These are phyloP conservation scores for Heliconius eleuchia DNA, from an alignment of 1,140 invertebrate species.

Conservation along the genomic window DNA sequence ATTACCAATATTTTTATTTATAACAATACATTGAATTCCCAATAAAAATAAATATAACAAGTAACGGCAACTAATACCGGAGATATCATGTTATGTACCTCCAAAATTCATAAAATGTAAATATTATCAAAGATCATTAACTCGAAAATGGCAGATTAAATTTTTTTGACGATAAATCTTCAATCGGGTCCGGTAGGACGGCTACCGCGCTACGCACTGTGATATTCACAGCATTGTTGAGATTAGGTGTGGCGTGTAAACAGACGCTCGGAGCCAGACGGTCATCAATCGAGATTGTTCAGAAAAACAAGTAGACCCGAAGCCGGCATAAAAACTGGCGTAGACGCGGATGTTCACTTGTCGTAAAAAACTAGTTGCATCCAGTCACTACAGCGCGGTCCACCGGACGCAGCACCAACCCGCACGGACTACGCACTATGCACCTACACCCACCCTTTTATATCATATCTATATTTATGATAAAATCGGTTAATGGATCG, in stretches of 20 bases:
- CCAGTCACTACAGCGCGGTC: constrained; percentile 43
- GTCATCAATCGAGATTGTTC: constrained; percentile 62
- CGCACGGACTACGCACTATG: background rate
- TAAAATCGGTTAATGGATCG: too few species aligned
- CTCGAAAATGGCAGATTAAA: constrained; percentile 23
- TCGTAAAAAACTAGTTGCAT: constrained; percentile 54
- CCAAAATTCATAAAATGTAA: constrained; percentile 15
- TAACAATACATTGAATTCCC: background rate
- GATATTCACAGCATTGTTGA: constrained; percentile 48
- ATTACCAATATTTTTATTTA: too few species aligned
- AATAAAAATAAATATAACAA: background rate
- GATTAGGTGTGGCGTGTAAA: constrained; percentile 56
- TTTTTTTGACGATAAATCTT: constrained; percentile 47
- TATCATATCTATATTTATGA: too few species aligned
- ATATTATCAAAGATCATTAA: constrained; percentile 33
- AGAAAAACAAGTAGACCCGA: constrained; percentile 61
- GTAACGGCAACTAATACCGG: background rate
- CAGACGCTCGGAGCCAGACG: constrained; percentile 58
- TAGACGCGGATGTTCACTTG: constrained; percentile 66
- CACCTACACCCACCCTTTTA: too few species aligned
- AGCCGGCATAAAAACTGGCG: constrained; percentile 63
- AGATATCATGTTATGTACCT: background rate
- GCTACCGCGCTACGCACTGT: constrained; percentile 56
- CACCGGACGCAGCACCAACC: background rate
- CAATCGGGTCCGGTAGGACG: constrained; percentile 41